Conservation (phyloP, 2,113 vertebrate species). For the Nesoenas mayeri region DNA sequence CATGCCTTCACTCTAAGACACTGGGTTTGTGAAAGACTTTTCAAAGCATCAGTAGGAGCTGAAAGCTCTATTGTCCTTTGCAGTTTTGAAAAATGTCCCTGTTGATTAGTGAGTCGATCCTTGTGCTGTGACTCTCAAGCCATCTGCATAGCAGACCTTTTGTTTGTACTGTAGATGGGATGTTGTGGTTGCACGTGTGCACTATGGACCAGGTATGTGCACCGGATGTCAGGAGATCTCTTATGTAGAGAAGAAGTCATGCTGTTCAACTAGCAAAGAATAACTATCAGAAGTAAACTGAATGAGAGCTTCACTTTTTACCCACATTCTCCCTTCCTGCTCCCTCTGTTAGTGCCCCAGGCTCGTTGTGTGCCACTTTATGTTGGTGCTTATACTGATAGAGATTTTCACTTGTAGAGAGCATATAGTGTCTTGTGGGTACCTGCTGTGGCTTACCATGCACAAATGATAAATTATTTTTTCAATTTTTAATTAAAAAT, state of each 20-base stretch:
- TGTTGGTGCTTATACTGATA: background rate
- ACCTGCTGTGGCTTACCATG: background rate
- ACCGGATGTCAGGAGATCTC: background rate
- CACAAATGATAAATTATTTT: background rate
- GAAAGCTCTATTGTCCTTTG: background rate
- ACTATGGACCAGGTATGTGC: fast-evolving
- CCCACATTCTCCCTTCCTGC: background rate
- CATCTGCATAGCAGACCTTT: background rate
- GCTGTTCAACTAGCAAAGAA: background rate
- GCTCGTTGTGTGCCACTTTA: fast-evolving
- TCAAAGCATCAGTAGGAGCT: background rate
- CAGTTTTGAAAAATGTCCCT: background rate
- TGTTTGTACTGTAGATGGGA: background rate
- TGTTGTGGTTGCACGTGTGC: fast-evolving
- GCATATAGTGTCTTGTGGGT: background rate
- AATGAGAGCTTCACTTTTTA: background rate
- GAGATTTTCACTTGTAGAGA: background rate
- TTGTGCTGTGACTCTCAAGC: background rate
- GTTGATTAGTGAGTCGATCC: background rate
- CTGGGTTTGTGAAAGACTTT: background rate
- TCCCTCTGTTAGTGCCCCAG: fast-evolving
- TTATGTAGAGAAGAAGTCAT: fast-evolving
- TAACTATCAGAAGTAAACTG: background rate
- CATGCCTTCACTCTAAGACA: background rate
- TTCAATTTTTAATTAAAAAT: background rate